Evolutionary conservation across 2,797 vertebrate species (phyloP).

Genomic region (Netta rufina): DNA sequence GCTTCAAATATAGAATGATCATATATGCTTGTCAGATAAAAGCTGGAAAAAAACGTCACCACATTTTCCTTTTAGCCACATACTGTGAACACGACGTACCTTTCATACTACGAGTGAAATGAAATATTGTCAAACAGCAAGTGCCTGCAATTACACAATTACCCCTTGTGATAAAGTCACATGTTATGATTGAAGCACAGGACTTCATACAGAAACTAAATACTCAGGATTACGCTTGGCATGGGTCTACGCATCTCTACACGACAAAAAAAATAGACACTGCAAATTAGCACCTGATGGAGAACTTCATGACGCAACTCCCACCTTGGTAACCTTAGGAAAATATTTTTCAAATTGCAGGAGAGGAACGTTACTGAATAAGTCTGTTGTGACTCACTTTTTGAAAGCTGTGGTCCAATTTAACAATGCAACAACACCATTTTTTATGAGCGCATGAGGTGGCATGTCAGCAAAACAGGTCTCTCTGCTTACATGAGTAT

Average conservation of each 20-base stretch:
- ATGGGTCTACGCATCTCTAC: background rate
- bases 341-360: background rate
- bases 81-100: conserved; percentile 31
- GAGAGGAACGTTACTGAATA: background rate
- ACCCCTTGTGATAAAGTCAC: background rate
- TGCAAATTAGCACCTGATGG: background rate
- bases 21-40: conserved; percentile 95
- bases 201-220: background rate
- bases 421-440: background rate
- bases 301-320: background rate
- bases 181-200: background rate
- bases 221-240: background rate
- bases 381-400: background rate
- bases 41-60: conserved; percentile 81
- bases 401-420: background rate
- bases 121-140: conserved; percentile 51
- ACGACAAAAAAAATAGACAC: background rate
- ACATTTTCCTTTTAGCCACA: conserved; percentile 63
- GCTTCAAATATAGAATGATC: conserved; percentile 94
- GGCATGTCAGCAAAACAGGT: background rate
- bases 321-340: background rate
- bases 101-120: conserved; percentile 42
- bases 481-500: background rate
- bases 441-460: background rate
- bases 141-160: conserved; percentile 24